Evolutionary conservation across 2,888 invertebrate species (phyloP).

Genomic region (Dicranocentrus wangi): DNA sequence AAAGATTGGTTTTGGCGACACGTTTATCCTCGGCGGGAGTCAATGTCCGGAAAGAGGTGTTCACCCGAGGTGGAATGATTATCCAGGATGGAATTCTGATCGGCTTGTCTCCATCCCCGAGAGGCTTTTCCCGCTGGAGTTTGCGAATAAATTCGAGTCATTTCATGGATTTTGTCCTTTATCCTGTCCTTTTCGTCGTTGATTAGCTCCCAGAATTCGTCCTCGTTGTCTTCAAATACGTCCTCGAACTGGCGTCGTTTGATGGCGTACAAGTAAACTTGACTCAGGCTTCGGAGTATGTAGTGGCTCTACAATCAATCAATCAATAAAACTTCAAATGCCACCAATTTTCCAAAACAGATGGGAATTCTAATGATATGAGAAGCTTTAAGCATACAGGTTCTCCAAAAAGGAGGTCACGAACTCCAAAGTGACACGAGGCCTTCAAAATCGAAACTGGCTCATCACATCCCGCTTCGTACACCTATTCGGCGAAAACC

Average conservation of each 20-base stretch:
- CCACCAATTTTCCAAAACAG: too few relatives aligned
- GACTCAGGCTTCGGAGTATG: conserved; percentile 66
- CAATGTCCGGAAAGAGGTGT: too few relatives aligned
- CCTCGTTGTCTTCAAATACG: conserved; percentile 55
- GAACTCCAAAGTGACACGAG: conserved; percentile 63
- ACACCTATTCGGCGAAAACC: conserved; percentile 33
- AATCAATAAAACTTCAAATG: background rate
- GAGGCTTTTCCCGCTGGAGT: conserved; percentile 11
- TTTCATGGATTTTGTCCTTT: conserved; percentile 53
- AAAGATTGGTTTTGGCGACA: conserved; percentile 20
- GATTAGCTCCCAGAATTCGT: conserved; percentile 56
- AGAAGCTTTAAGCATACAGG: conserved; percentile 48
- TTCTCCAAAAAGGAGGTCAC: conserved; percentile 68
- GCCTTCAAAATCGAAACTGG: conserved; percentile 52
- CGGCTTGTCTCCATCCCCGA: conserved; percentile 24
- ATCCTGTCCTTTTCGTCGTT: conserved; percentile 52
- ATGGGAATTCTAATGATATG: too few relatives aligned
- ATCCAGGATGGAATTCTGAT: conserved; percentile 65
- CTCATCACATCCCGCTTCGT: conserved; percentile 28
- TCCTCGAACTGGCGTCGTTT: conserved; percentile 56
- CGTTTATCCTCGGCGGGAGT: background rate
- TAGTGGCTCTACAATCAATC: conserved; percentile 56
- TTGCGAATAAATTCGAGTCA: conserved; percentile 54
- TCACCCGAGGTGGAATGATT: conserved; percentile 31
- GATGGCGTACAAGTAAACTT: conserved; percentile 67